Conservation (phyloP, 2,113 vertebrate species). For the Abramis brama region DNA sequence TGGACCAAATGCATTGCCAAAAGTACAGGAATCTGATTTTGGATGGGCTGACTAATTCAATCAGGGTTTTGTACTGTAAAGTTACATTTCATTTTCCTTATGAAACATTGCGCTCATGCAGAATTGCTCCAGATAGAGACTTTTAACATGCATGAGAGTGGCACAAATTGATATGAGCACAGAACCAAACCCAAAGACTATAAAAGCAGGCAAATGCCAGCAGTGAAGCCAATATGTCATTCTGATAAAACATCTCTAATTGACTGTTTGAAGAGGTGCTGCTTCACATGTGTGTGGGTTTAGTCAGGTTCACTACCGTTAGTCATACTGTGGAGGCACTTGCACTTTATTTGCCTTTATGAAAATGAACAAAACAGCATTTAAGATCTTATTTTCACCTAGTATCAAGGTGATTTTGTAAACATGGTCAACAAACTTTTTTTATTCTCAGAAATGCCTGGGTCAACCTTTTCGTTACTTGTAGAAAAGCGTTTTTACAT, state of each 20-base stretch:
- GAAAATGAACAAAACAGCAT: background rate
- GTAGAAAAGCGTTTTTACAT: background rate
- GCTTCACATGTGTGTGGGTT: slow-evolving; percentile 67
- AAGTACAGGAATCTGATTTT: slow-evolving; percentile 18
- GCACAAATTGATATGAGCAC: background rate
- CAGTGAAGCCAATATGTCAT: slow-evolving; percentile 53
- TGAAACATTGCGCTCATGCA: background rate
- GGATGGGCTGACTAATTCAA: background rate
- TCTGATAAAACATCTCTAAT: slow-evolving; percentile 59
- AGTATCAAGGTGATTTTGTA: background rate
- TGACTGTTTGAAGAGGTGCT: slow-evolving; percentile 62
- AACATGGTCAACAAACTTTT: background rate
- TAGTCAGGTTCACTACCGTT: slow-evolving; percentile 63
- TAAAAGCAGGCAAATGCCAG: slow-evolving; percentile 26
- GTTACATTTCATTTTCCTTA: background rate
- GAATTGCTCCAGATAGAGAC: slow-evolving; percentile 46
- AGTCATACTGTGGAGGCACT: slow-evolving; percentile 67
- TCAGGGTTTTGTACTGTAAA: background rate
- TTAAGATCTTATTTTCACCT: slow-evolving; percentile 3
- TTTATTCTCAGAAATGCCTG: background rate
- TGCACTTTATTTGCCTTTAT: slow-evolving; percentile 23
- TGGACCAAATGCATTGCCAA: background rate
- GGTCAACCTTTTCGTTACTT: background rate
- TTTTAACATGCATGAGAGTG: slow-evolving; percentile 38
- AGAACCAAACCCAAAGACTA: slow-evolving; percentile 26